These are phyloP conservation scores for Ichneumoninae sp. DNA, from an alignment of 2,888 invertebrate species.

Conservation along the genomic window DNA sequence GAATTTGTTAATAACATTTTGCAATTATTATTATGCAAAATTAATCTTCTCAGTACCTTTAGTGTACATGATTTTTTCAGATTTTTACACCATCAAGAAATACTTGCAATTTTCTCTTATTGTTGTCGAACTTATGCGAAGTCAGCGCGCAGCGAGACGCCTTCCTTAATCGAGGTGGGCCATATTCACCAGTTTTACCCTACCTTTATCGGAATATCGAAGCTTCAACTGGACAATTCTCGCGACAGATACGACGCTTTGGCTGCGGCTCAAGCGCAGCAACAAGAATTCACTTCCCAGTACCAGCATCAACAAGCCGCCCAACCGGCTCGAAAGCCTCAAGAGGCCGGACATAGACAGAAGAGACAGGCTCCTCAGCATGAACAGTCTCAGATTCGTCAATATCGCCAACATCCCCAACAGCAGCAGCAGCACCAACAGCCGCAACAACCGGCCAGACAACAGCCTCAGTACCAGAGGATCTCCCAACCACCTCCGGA, in stretches of 20 bases:
- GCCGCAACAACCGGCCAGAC: slow-evolving; percentile 69
- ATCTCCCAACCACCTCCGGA: slow-evolving; percentile 75
- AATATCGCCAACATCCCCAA: slow-evolving; percentile 53
- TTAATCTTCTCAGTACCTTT: too few relatives aligned
- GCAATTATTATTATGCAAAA: too few relatives aligned
- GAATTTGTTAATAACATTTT: too few relatives aligned
- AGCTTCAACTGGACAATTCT: neutral
- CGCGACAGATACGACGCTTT: slow-evolving; percentile 72
- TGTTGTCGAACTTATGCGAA: too few relatives aligned
- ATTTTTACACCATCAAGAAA: too few relatives aligned
- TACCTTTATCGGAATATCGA: neutral
- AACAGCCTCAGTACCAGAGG: slow-evolving; percentile 74
- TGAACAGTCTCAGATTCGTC: slow-evolving; percentile 62
- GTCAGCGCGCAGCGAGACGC: too few relatives aligned
- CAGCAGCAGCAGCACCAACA: slow-evolving; percentile 68
- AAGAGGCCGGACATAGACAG: slow-evolving; percentile 56
- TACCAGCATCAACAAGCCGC: slow-evolving; percentile 65
- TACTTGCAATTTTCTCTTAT: too few relatives aligned
- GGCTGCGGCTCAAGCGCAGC: slow-evolving; percentile 70
- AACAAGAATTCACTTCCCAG: slow-evolving; percentile 66
- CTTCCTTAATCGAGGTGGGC: too few relatives aligned
- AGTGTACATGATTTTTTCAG: too few relatives aligned
- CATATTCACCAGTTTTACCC: too few relatives aligned
- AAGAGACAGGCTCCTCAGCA: slow-evolving; percentile 59
- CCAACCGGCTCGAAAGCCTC: slow-evolving; percentile 40